Percentiles rank a stretch among this genome's conserved stretches.
phyloP scores from a whole-genome alignment of 1,140 invertebrate genomes.

The Berghia stephanieae region DNA sequence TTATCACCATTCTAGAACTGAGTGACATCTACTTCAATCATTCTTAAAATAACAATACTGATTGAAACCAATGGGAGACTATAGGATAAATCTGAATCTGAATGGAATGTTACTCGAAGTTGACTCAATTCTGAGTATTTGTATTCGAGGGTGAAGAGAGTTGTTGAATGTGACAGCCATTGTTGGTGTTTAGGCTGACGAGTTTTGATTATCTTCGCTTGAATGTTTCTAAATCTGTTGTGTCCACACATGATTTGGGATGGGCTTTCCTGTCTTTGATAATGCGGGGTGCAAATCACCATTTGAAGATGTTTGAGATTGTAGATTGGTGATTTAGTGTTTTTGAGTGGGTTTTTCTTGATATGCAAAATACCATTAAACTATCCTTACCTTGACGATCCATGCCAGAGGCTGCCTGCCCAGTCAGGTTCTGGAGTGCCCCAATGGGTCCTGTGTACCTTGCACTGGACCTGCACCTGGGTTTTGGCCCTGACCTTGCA shows the following conservation, averaged over 20 bases:
- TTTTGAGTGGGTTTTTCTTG: neutral
- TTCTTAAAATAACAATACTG: too few relatives aligned
- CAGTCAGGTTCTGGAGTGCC: conserved; percentile 84
- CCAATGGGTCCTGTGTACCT: conserved; percentile 82
- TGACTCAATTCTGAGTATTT: too few relatives aligned
- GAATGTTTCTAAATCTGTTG: too few relatives aligned
- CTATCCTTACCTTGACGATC: neutral
- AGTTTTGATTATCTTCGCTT: too few relatives aligned
- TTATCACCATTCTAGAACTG: too few relatives aligned
- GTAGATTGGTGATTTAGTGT: neutral
- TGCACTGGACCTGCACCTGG: conserved; percentile 71
- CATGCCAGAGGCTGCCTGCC: conserved; percentile 71
- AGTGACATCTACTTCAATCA: too few relatives aligned
- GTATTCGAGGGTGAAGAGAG: too few relatives aligned
- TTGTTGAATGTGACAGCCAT: too few relatives aligned
- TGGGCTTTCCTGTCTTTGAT: too few relatives aligned
- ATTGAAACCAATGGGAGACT: neutral
- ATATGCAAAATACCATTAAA: neutral
- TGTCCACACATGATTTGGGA: too few relatives aligned
- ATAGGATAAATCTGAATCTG: neutral
- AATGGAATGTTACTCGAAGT: too few relatives aligned
- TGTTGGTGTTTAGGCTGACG: too few relatives aligned
- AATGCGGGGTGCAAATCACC: neutral
- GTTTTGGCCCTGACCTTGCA: conserved; percentile 59
- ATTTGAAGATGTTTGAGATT: neutral